Conservation (phyloP, 2,113 vertebrate genomes). For the Agapornis roseicollis region DNA sequence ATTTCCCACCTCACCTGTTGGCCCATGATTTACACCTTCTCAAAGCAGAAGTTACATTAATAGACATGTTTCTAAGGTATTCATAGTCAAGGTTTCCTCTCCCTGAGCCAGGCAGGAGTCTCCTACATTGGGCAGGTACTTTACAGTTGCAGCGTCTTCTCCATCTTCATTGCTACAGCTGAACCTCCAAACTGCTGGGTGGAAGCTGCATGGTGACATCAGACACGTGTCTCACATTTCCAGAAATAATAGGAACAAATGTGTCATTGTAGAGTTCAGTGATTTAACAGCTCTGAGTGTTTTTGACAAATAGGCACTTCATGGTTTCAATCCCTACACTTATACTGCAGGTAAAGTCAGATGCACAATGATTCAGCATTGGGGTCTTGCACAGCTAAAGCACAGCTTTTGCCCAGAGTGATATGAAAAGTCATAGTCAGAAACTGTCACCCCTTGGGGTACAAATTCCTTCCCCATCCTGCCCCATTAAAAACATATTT, state of each 20-base stretch:
- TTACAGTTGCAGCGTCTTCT: not conserved
- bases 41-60: not conserved
- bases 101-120: not conserved
- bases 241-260: constrained; percentile 34
- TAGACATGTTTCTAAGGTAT: not conserved
- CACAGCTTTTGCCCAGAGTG: not conserved
- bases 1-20: not conserved
- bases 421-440: not conserved
- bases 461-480: not conserved
- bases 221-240: not conserved
- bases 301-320: constrained; percentile 59
- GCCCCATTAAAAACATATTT: not conserved
- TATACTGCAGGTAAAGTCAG: constrained; percentile 30
- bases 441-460: not conserved
- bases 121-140: not conserved
- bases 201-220: not conserved
- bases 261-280: not conserved
- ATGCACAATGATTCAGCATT: not conserved
- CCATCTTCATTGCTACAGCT: not conserved
- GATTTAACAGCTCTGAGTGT: constrained; percentile 15
- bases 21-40: not conserved
- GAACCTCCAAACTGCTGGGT: not conserved
- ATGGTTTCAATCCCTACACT: constrained; percentile 44
- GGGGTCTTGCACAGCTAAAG: not conserved
- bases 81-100: not conserved